Evolutionary conservation across 2,888 invertebrate genomes (phyloP).

Genomic region (Pterobdella sp.): DNA sequence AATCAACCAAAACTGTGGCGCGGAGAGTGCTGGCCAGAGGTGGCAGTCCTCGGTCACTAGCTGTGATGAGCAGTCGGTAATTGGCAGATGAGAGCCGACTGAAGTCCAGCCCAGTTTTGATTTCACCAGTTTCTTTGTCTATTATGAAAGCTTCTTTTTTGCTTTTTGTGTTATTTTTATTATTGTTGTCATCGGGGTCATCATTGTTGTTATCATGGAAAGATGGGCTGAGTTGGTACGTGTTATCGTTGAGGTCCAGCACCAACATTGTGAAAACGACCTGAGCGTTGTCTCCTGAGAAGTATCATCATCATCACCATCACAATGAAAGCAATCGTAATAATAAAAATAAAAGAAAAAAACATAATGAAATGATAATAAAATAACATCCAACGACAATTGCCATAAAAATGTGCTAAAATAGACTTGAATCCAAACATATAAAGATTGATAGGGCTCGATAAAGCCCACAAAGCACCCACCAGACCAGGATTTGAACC

Average conservation of each 20-base stretch:
- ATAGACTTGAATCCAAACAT: too few species aligned
- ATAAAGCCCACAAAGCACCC: too few species aligned
- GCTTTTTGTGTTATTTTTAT: not conserved
- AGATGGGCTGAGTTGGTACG: constrained; percentile 3
- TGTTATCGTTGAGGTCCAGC: constrained; percentile 9
- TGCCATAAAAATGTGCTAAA: too few species aligned
- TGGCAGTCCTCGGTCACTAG: constrained; percentile 4
- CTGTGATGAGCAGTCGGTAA: constrained; percentile 23
- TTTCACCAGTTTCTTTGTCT: constrained; percentile 10
- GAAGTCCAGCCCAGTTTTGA: constrained; percentile 11
- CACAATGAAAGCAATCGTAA: not conserved
- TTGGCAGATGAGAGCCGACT: not conserved
- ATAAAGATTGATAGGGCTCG: too few species aligned
- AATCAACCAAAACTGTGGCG: constrained; percentile 14
- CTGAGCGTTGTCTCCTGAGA: constrained; percentile 20
- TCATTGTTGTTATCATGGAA: not conserved
- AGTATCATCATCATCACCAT: not conserved
- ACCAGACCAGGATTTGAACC: too few species aligned
- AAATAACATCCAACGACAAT: too few species aligned
- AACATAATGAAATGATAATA: too few species aligned
- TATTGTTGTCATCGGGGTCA: not conserved
- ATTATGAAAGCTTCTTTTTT: constrained; percentile 15
- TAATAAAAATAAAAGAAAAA: not conserved
- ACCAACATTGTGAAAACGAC: constrained; percentile 13
- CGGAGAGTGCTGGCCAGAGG: not conserved